Evolutionary conservation across 2,113 vertebrate genomes (phyloP).

Genomic region (Panthera uncia): DNA sequence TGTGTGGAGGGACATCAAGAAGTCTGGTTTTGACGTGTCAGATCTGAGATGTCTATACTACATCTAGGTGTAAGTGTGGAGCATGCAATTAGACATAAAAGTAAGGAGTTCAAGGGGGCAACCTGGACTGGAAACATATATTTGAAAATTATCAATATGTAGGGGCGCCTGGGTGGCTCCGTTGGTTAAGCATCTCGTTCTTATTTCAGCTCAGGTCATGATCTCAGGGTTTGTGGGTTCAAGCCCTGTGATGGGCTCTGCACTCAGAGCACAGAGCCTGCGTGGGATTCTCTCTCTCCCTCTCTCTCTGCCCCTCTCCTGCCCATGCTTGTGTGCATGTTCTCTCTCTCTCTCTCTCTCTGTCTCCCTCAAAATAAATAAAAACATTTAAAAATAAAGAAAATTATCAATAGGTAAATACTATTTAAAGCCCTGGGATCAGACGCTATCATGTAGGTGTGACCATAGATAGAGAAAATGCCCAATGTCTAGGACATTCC

Average conservation of each 20-base stretch:
- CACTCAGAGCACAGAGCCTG: too few species aligned
- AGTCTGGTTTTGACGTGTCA: not conserved
- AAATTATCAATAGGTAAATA: not conserved
- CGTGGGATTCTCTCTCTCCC: too few species aligned
- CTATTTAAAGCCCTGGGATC: not conserved
- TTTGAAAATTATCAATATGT: not conserved
- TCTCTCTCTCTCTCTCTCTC: too few species aligned
- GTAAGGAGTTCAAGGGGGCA: not conserved
- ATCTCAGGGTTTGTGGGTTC: too few species aligned
- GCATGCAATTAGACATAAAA: not conserved
- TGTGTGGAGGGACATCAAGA: not conserved
- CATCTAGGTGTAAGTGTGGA: not conserved
- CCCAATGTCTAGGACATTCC: not conserved
- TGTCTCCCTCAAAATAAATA: too few species aligned
- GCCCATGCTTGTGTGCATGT: too few species aligned
- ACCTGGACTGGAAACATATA: not conserved
- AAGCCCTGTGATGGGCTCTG: too few species aligned
- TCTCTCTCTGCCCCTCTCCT: too few species aligned
- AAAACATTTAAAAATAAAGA: too few species aligned
- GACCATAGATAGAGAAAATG: not conserved
- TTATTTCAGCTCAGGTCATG: too few species aligned
- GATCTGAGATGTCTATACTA: not conserved
- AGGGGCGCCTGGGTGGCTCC: too few species aligned
- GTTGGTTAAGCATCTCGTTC: too few species aligned
- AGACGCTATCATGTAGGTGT: not conserved